Conservation (phyloP, 2,113 vertebrate genomes). For the Cyanoderma ruficeps region DNA sequence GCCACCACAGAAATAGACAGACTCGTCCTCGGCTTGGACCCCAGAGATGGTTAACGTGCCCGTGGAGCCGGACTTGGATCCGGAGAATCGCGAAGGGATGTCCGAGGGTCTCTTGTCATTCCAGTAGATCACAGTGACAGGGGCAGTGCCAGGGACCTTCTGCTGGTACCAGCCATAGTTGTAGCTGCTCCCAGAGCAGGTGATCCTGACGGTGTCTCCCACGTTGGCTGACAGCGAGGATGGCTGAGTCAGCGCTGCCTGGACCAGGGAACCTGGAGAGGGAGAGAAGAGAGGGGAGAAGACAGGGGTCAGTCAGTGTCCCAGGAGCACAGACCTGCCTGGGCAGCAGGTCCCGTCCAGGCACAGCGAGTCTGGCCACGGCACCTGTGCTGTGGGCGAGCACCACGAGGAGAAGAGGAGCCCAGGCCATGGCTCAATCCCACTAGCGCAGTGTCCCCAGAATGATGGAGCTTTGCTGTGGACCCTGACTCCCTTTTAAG, state of each 20-base stretch:
- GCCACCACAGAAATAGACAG: neutral
- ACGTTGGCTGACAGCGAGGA: rapidly evolving
- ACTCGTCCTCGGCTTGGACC: constrained; percentile 20
- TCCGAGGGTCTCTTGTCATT: rapidly evolving
- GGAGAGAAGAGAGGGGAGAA: neutral
- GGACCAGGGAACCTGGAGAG: neutral
- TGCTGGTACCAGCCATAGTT: neutral
- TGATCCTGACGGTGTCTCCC: rapidly evolving
- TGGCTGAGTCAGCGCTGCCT: neutral
- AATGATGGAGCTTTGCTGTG: neutral
- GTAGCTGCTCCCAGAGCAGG: neutral
- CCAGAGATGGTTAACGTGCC: neutral
- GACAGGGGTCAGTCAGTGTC: rapidly evolving
- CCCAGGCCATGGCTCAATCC: neutral
- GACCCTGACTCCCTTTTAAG: neutral
- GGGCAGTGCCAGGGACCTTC: neutral
- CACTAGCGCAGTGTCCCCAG: neutral
- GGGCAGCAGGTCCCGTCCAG: rapidly evolving
- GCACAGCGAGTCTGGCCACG: rapidly evolving
- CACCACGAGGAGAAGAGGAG: neutral
- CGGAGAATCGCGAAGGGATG: neutral
- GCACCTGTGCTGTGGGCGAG: constrained; percentile 4
- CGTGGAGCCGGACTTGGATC: rapidly evolving
- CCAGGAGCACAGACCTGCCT: neutral
- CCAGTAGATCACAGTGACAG: neutral